phyloP scores from a whole-genome alignment of 2,113 vertebrate genomes.

The Oreamnos americanus region DNA sequence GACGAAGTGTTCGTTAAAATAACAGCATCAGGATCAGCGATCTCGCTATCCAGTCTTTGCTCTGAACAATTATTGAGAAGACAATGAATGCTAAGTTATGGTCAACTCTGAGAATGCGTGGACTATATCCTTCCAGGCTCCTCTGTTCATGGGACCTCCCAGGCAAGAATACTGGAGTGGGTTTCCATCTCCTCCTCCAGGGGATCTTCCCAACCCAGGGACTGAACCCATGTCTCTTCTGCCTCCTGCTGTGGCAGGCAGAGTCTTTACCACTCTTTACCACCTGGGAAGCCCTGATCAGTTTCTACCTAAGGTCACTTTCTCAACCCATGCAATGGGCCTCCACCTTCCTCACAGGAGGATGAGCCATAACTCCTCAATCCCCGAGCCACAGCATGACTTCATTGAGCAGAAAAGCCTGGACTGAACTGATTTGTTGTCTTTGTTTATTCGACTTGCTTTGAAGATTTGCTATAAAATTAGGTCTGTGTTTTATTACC shows the following conservation, averaged over 20 bases:
- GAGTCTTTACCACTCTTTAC: background rate
- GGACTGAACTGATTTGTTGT: background rate
- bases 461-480: slow-evolving; percentile 41
- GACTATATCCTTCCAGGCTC: background rate
- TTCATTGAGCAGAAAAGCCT: background rate
- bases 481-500: slow-evolving; percentile 54
- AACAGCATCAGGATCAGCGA: fast-evolving
- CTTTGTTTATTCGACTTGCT: slow-evolving; percentile 40
- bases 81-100: background rate
- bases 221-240: background rate
- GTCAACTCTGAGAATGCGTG: background rate
- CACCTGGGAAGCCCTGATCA: background rate
- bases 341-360: background rate
- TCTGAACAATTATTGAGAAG: background rate
- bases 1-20: background rate
- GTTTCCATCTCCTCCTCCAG: background rate
- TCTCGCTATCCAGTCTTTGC: fast-evolving
- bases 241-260: background rate
- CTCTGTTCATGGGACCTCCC: background rate
- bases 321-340: fast-evolving
- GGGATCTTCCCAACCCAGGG: background rate
- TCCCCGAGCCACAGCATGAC: background rate
- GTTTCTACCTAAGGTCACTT: background rate
- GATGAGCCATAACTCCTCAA: background rate
- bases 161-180: background rate